Conservation (phyloP, 92 coral and sea anemone genomes). For the Zoanthus gigantus region DNA sequence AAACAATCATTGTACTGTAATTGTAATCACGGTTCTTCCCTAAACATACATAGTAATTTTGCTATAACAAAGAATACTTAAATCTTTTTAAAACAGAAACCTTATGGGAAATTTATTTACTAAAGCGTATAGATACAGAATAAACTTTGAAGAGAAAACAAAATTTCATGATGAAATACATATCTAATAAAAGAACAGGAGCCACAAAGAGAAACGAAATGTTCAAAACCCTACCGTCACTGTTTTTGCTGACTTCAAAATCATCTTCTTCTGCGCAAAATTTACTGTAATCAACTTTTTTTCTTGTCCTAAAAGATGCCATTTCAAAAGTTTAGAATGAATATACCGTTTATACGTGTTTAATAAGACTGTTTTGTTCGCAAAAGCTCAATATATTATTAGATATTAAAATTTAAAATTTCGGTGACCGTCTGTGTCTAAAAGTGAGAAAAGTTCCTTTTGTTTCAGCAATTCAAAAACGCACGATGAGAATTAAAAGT, state of each 20-base stretch:
- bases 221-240: slow-evolving; percentile 68
- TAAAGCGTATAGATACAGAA: no score
- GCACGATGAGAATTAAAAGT: neutral
- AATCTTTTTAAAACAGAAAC: no score
- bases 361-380: neutral
- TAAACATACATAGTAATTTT: neutral
- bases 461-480: neutral
- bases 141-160: neutral
- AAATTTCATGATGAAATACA: neutral
- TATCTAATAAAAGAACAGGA: neutral
- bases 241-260: slow-evolving; percentile 56
- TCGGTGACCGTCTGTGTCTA: neutral
- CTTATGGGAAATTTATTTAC: no score
- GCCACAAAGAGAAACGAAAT: neutral
- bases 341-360: neutral
- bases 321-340: neutral
- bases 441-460: neutral
- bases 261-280: slow-evolving; percentile 66
- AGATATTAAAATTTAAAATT: neutral
- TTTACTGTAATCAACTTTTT: slow-evolving; percentile 83
- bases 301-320: slow-evolving; percentile 66
- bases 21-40: neutral
- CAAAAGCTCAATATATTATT: neutral
- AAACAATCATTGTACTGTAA: neutral
- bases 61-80: no score